phyloP scores from a whole-genome alignment of 2,113 vertebrate species.

The Illadopsis cleaveri region DNA sequence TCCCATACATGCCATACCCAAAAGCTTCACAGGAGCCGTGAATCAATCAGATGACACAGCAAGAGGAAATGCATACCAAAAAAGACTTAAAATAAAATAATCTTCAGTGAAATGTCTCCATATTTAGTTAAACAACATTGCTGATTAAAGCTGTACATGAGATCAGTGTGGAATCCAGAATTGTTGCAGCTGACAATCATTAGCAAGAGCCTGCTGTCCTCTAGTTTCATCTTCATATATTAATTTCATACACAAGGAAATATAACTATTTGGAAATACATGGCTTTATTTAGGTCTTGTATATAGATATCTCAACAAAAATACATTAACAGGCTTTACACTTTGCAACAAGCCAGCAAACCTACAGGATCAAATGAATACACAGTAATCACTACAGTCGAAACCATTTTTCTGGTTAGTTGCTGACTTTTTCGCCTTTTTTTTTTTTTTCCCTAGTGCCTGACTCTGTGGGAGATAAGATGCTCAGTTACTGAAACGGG shows the following conservation, averaged over 20 bases:
- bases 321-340: not conserved
- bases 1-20: not conserved
- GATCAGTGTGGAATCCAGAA: conserved; percentile 49
- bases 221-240: conserved; percentile 40
- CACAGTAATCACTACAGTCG: not conserved
- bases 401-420: not conserved
- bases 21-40: conserved; percentile 5
- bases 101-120: conserved; percentile 42
- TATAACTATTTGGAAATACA: conserved; percentile 14
- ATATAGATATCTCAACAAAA: not conserved
- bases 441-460: not conserved
- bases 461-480: not conserved
- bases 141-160: conserved; percentile 49
- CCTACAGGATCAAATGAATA: not conserved
- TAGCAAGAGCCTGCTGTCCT: conserved; percentile 42
- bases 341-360: not conserved
- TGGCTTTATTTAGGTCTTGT: not conserved
- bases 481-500: not conserved
- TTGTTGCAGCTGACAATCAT: conserved; percentile 60
- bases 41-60: conserved; percentile 56
- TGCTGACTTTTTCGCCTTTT: not conserved
- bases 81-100: conserved; percentile 51
- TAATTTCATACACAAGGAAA: conserved; percentile 26
- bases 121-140: conserved; percentile 52
- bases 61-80: conserved; percentile 25